Evolutionary conservation across 1,140 invertebrate species (phyloP).

Genomic region (Anoplolepis gracilipes): DNA sequence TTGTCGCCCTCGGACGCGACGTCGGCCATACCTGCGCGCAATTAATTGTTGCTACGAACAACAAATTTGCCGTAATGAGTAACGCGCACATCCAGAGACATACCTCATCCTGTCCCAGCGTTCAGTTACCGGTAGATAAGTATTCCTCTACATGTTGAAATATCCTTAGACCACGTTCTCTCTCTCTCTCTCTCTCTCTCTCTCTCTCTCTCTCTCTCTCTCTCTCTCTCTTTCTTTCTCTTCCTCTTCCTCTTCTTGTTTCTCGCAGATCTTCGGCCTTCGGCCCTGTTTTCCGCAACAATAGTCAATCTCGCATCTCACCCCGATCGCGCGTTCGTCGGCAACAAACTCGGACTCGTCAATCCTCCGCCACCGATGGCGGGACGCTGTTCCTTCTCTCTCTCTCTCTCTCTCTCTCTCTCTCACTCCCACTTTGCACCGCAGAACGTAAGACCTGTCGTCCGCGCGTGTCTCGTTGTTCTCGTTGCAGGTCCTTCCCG

Average conservation of each 20-base stretch:
- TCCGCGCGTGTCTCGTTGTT: not conserved
- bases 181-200: no score
- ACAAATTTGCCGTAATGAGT: not conserved
- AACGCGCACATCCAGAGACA: not conserved
- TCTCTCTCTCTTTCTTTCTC: no score
- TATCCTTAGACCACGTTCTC: not conserved
- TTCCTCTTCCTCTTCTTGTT: no score
- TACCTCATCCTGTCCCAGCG: not conserved
- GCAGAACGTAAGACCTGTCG: no score
- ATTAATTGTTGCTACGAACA: constrained; percentile 15
- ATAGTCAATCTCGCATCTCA: no score
- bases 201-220: no score
- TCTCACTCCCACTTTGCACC: not conserved
- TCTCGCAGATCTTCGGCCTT: no score
- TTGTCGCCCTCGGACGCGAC: constrained; percentile 75
- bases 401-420: not conserved
- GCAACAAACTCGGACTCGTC: not conserved
- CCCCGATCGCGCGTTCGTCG: constrained; percentile 16
- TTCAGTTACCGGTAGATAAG: not conserved
- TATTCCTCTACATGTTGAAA: no score
- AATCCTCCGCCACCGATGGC: constrained; percentile 19
- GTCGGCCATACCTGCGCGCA: constrained; percentile 16
- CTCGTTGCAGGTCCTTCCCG: not conserved
- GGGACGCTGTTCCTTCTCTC: not conserved
- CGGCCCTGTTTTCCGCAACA: no score